Percentiles rank a stretch among this genome's conserved stretches.
These are phyloP conservation scores for Notechis scutatus DNA, from an alignment of 2,113 vertebrate genomes.

Conservation along the genomic window DNA sequence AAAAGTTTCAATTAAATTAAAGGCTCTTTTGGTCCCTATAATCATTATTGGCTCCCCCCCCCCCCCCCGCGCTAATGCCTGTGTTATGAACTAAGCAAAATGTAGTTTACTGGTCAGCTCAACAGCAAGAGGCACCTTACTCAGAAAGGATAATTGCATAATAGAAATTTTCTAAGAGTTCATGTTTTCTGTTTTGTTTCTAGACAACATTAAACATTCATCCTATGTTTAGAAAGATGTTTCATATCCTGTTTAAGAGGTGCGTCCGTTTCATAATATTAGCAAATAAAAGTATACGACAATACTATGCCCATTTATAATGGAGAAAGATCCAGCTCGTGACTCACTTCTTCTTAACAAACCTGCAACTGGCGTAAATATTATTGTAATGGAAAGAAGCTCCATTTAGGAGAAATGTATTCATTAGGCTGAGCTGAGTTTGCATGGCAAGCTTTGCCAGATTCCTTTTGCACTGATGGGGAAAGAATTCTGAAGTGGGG, in stretches of 20 bases:
- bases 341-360: background rate
- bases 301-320: background rate
- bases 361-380: background rate
- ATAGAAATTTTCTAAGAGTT: background rate
- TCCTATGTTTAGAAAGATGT: background rate
- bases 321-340: background rate
- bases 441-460: background rate
- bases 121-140: constrained; percentile 11
- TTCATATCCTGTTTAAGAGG: background rate
- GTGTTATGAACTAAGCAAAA: constrained; percentile 32
- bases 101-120: constrained; percentile 43
- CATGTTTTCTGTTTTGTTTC: background rate
- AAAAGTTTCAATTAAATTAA: constrained; percentile 52
- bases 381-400: background rate
- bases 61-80: constrained; percentile 48
- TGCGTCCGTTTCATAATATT: background rate
- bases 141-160: constrained; percentile 1
- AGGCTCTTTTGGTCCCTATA: constrained; percentile 46
- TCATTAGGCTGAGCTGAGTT: background rate
- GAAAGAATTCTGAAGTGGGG: background rate
- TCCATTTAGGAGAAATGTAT: background rate
- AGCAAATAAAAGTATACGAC: background rate
- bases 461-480: background rate
- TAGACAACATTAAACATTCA: background rate
- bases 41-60: constrained; percentile 36